These are phyloP conservation scores for Drosophila picticornis DNA, from an alignment of 2,888 invertebrate species.

Conservation along the genomic window DNA sequence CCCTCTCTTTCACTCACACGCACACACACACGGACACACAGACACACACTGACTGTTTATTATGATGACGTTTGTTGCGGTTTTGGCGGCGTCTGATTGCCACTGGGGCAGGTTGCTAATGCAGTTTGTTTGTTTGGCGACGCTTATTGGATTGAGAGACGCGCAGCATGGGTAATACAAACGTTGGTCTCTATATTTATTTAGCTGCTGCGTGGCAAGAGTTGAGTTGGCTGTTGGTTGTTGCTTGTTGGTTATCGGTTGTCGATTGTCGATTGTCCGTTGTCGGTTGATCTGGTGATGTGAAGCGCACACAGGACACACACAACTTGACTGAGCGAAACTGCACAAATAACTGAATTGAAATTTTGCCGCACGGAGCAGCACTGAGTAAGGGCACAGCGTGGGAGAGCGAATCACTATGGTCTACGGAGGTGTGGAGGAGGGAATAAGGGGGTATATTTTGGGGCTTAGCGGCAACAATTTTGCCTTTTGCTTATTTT, in stretches of 20 bases:
- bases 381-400: constrained; percentile 47
- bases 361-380: constrained; percentile 60
- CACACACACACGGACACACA: not conserved
- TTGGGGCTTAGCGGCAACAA: constrained; percentile 34
- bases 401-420: constrained; percentile 25
- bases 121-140: constrained; percentile 50
- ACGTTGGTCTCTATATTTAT: not conserved
- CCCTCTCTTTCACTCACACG: not conserved
- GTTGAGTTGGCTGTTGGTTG: constrained; percentile 12
- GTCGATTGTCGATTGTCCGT: not conserved
- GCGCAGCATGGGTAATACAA: not conserved
- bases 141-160: constrained; percentile 43
- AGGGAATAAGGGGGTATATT: not conserved
- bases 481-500: constrained; percentile 56
- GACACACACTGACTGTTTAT: constrained; percentile 30
- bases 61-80: constrained; percentile 59
- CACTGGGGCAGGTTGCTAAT: constrained; percentile 46
- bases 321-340: constrained; percentile 80
- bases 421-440: not conserved
- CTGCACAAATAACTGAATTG: constrained; percentile 80
- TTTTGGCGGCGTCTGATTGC: constrained; percentile 45
- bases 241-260: constrained; percentile 3
- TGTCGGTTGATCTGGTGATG: constrained; percentile 44
- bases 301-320: constrained; percentile 65
- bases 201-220: constrained; percentile 4